These are phyloP conservation scores for Pituophis catenifer DNA, from an alignment of 2,113 vertebrate genomes.

Conservation along the genomic window DNA sequence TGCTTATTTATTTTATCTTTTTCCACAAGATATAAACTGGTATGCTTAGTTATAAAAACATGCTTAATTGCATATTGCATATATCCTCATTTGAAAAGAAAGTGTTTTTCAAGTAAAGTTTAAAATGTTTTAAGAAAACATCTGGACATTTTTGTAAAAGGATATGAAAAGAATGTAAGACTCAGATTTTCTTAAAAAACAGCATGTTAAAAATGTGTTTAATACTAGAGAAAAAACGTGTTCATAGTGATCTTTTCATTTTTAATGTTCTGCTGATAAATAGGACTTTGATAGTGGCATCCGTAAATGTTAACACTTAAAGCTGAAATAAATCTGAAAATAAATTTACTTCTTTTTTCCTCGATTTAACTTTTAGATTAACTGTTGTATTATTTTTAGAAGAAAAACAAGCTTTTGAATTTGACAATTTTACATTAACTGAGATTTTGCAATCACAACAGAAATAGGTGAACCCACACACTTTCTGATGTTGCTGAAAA, in stretches of 20 bases:
- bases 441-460: neutral
- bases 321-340: neutral
- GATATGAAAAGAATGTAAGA: constrained; percentile 58
- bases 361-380: neutral
- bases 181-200: constrained; percentile 52
- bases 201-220: constrained; percentile 40
- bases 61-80: constrained; percentile 59
- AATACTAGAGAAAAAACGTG: constrained; percentile 42
- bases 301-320: neutral
- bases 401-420: neutral
- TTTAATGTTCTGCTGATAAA: constrained; percentile 36
- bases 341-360: neutral
- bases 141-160: constrained; percentile 52
- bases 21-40: constrained; percentile 59
- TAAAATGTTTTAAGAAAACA: constrained; percentile 57
- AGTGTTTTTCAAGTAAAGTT: constrained; percentile 66
- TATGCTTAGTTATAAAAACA: constrained; percentile 65
- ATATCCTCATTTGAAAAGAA: constrained; percentile 63
- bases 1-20: constrained; percentile 60
- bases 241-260: constrained; percentile 23
- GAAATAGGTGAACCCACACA: neutral
- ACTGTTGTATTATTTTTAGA: neutral
- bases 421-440: neutral
- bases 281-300: constrained; percentile 32
- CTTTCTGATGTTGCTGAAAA: neutral